Base-by-base conservation (phyloP, 2,113 vertebrate species). In the Leucopternis melanops region DNA sequence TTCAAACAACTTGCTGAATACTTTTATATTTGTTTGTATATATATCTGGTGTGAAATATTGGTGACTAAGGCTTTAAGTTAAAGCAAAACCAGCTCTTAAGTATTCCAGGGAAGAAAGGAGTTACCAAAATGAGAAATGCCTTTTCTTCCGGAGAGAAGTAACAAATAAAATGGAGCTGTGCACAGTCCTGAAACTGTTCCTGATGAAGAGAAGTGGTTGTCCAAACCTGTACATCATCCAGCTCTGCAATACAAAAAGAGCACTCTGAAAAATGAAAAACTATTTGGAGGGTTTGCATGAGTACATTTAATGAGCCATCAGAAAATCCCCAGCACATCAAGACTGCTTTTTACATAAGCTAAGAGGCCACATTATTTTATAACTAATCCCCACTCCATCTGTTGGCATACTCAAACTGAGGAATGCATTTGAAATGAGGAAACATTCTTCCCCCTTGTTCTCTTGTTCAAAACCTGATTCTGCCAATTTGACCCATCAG, bases 301-400 rank as follows among this genome's bases (percentile, higher is more conserved):
- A 96, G 75, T 77, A 59, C 32, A 78, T 66, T 91, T 95, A 90
- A 90, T 82, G 81, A 96, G 36, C 31, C 67, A 91, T 94, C 86
- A 91, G 80, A 95, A 96, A 94, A 94, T 83, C 74, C 77, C 78
- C 63, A 83, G 71, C 50, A 69, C 6, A 4, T 77, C 79, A 44
- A 90, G 77, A 58, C 71, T 77, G 62, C 44, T 86, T 97, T 92
- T 94, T 90, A 66, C 67, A 89, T 72, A 91, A 95, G 13, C 36
- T 89, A 70, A 96, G 75, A 96, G 66, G 73, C 47, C 45, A 93
- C 69, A 65, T 65, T 92, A 78, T 87, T 90, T 95, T 95, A 89
- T 72, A 86, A 73, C 65, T 94, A 96, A 96, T 96, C 86, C 69
- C n/a, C 42, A 78, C 88, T 97, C 92, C 78, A 92, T 95, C 91